Base-by-base conservation (phyloP, 2,113 vertebrate species). In the Prolemur simus region DNA sequence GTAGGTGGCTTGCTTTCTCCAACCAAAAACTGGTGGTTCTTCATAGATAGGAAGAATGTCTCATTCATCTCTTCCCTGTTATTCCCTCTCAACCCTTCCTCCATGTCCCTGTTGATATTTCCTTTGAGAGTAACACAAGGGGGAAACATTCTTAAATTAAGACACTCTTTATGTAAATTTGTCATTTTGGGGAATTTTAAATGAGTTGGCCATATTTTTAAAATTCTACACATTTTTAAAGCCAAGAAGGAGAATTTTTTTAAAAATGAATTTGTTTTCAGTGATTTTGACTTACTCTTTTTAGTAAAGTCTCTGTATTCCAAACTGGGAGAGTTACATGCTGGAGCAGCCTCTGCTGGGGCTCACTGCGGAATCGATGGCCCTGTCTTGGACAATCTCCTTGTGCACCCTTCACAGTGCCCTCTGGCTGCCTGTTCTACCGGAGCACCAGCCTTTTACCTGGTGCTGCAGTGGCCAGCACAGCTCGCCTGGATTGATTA, bases 341-440 rank as follows among this genome's bases (percentile, higher is more conserved):
- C n/a, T 1, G 14, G n/a, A 68, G 82, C 54, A 76, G 68, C 47
- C 66, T 56, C 18, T 27, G 20, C 21, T 29, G 71, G 78, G 63
- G 63, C 56, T 76, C 8, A 18, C 89, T 37, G 42, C 2, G 0
- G 18, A 49, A 93, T 63, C 23, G 45, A 87, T 96, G 25, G 4
- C 87, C 81, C 39, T 58, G 95, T 89, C 82, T 39, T 23, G 14
- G 15, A 47, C 56, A 29, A 29, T 94, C 39, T 93, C 14, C 52
- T 42, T 1, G 0, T 10, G 20, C 3, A 81, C n/a, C 92, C 90
- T 96, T 97, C 85, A 77, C 87, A 77, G 80, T 95, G 96, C 94
- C 96, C 94, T 97, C 74, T 97, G 96, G 94, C 89, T 97, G 83
- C 87, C 27, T 6, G 20, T 80, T 91, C 78, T 80, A 0, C 7